Evolutionary conservation across 2,888 invertebrate genomes (phyloP).

Genomic region (Drosophila siamana): DNA sequence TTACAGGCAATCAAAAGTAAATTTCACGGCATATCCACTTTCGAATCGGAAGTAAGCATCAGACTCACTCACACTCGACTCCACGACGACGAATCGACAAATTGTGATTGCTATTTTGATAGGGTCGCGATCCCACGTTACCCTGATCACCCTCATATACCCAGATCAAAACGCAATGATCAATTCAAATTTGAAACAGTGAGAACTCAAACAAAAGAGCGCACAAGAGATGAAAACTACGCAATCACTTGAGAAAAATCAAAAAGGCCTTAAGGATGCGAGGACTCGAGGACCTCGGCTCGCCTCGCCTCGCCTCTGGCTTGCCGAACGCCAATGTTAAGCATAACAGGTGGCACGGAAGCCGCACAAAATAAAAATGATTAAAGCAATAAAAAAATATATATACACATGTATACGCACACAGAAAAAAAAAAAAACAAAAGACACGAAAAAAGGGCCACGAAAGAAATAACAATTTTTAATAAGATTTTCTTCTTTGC

Average conservation of each 20-base stretch:
- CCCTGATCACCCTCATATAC: constrained; percentile 56
- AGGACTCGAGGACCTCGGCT: constrained; percentile 61
- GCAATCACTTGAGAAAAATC: constrained; percentile 83
- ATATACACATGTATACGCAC: constrained; percentile 25
- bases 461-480: constrained; percentile 76
- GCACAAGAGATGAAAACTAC: constrained; percentile 75
- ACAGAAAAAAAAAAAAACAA: constrained; percentile 53
- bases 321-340: constrained; percentile 32
- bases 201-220: constrained; percentile 64
- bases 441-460: constrained; percentile 52
- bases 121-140: constrained; percentile 69
- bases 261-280: constrained; percentile 64
- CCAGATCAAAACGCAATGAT: constrained; percentile 70
- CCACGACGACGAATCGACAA: constrained; percentile 68
- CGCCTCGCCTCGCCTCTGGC: constrained; percentile 27
- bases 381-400: constrained; percentile 71
- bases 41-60: constrained; percentile 78
- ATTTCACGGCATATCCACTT: constrained; percentile 62
- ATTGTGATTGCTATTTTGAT: constrained; percentile 80
- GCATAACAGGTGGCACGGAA: constrained; percentile 84
- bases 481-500: constrained; percentile 79
- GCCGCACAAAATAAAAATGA: constrained; percentile 83
- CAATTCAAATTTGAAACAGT: constrained; percentile 82
- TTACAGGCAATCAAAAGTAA: constrained; percentile 48
- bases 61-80: constrained; percentile 23